A percentile compares a stretch with the other conserved stretches of the same genome.
phyloP scores from a whole-genome alignment of 92 coral and sea anemone genomes.

The Desmophyllum pertusum region DNA sequence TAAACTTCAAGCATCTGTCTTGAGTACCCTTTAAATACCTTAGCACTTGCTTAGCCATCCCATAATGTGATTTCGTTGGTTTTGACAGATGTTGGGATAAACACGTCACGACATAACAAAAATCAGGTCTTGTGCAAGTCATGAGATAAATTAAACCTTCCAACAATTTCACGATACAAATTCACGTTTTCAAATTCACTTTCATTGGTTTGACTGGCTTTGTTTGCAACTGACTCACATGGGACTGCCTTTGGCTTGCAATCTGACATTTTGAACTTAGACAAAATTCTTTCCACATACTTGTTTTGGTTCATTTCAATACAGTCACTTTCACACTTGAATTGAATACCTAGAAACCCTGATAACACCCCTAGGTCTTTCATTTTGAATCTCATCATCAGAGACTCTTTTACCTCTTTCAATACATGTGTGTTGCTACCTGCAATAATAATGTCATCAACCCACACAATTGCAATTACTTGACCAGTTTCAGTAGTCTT shows the following conservation, averaged over 20 bases:
- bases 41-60: constrained; percentile 47
- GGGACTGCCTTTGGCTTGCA: constrained; percentile 54
- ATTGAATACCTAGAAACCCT: constrained; percentile 45
- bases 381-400: constrained; percentile 53
- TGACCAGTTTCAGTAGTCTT: background rate
- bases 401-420: constrained; percentile 25
- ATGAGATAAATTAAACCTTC: constrained; percentile 54
- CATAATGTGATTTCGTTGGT: constrained; percentile 30
- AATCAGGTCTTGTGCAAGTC: constrained; percentile 53
- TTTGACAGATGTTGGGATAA: constrained; percentile 51
- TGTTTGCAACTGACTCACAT: constrained; percentile 33
- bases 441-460: constrained; percentile 52
- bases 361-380: constrained; percentile 53
- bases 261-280: constrained; percentile 42
- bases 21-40: constrained; percentile 49
- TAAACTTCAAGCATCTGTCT: constrained; percentile 26
- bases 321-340: constrained; percentile 13
- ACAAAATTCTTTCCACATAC: constrained; percentile 35
- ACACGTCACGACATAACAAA: constrained; percentile 43
- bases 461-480: constrained; percentile 45
- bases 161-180: constrained; percentile 53
- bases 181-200: constrained; percentile 28
- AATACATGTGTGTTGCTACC: constrained; percentile 37
- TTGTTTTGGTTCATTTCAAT: constrained; percentile 43
- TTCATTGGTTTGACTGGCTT: constrained; percentile 11